Evolutionary conservation across 2,888 invertebrate genomes (phyloP).

Genomic region (Xanthorhoe spadicearia): DNA sequence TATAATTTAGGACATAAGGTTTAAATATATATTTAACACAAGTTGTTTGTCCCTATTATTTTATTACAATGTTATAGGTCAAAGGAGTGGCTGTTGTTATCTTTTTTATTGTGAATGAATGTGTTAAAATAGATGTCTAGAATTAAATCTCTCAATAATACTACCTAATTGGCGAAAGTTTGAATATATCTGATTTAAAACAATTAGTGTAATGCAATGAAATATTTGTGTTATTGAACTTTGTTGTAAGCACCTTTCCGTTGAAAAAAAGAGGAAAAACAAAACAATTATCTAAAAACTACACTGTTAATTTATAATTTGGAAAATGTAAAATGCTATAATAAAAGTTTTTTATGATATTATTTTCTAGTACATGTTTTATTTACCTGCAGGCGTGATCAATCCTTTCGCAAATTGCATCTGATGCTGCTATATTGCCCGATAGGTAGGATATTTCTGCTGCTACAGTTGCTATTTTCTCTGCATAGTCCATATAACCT

Average conservation of each 20-base stretch:
- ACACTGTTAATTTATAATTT: slow-evolving; percentile 35
- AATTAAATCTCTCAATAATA: slow-evolving; percentile 14
- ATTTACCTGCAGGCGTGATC: slow-evolving; percentile 76
- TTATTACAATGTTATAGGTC: slow-evolving; percentile 69
- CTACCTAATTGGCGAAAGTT: slow-evolving; percentile 13
- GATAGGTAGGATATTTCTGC: slow-evolving; percentile 83
- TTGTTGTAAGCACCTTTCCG: slow-evolving; percentile 22
- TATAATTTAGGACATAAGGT: slow-evolving; percentile 40
- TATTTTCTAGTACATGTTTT: slow-evolving; percentile 33
- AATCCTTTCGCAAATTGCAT: slow-evolving; percentile 82
- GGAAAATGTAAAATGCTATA: slow-evolving; percentile 56
- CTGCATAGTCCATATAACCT: slow-evolving; percentile 85
- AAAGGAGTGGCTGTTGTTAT: slow-evolving; percentile 68
- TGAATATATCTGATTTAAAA: slow-evolving; percentile 21
- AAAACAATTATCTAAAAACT: slow-evolving; percentile 38
- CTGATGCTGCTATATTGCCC: slow-evolving; percentile 81
- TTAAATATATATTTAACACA: slow-evolving; percentile 50
- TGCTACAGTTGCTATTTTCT: slow-evolving; percentile 80
- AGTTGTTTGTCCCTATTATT: slow-evolving; percentile 44
- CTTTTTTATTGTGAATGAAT: slow-evolving; percentile 50
- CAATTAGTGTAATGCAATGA: slow-evolving; percentile 14
- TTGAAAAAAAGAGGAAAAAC: slow-evolving; percentile 43
- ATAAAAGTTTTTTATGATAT: slow-evolving; percentile 53
- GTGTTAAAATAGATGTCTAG: slow-evolving; percentile 38
- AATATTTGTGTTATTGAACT: slow-evolving; percentile 2